A percentile compares a stretch with the other conserved stretches of the same genome.
phyloP scores from a whole-genome alignment of 2,797 vertebrate genomes.

The Schizothorax lantsangensis region DNA sequence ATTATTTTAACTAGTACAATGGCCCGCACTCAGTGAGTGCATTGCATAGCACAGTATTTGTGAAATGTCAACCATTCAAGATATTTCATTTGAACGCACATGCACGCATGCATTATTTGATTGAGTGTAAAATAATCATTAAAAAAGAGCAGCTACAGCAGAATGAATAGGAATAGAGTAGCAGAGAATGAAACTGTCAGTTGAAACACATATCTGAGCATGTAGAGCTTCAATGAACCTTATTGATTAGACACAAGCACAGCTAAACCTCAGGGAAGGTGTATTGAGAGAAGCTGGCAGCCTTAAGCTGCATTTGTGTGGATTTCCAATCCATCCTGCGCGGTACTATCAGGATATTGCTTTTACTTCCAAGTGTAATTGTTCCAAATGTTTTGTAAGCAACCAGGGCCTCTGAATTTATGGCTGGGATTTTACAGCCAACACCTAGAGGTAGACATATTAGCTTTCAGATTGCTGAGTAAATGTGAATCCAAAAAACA shows the following conservation, averaged over 20 bases:
- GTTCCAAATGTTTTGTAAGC: constrained; percentile 44
- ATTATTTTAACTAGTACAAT: constrained; percentile 33
- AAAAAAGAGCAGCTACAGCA: constrained; percentile 22
- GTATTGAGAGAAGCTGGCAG: constrained; percentile 37
- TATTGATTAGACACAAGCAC: constrained; percentile 58
- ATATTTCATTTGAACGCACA: not conserved
- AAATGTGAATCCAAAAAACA: not conserved
- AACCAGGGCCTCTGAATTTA: constrained; percentile 33
- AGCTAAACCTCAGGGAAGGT: constrained; percentile 13
- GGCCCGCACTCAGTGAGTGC: not conserved
- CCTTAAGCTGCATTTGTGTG: constrained; percentile 29
- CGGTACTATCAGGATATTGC: constrained; percentile 36
- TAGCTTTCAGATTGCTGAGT: constrained; percentile 2
- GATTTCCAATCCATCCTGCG: constrained; percentile 30
- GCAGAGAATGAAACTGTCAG: constrained; percentile 36
- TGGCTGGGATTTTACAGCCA: constrained; percentile 31
- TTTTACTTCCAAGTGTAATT: constrained; percentile 51
- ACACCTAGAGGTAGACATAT: constrained; percentile 13
- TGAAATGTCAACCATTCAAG: constrained; percentile 3
- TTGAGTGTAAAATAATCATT: constrained; percentile 29
- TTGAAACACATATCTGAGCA: constrained; percentile 50
- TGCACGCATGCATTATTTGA: not conserved
- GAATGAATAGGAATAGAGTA: constrained; percentile 36
- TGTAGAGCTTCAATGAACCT: constrained; percentile 54
- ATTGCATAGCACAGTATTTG: constrained; percentile 1